Evolutionary conservation across 2,888 invertebrate species (phyloP).

Genomic region (Laspeyria flexula): DNA sequence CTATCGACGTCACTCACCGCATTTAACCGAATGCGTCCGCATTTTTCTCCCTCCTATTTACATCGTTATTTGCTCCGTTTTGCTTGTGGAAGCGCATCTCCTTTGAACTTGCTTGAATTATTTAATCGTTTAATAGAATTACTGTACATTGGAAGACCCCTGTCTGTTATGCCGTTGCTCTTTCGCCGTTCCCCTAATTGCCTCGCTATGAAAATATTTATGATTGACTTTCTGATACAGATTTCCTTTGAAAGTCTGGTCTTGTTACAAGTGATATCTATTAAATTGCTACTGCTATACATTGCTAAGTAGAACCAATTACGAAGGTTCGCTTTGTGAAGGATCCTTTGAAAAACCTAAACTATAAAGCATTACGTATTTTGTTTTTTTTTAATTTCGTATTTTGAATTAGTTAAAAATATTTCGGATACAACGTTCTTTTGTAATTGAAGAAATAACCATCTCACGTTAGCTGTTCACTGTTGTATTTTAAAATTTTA

Average conservation of each 20-base stretch:
- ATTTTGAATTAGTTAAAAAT: no score
- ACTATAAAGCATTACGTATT: no score
- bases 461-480: no score
- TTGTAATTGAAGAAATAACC: no score
- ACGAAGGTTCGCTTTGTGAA: no score
- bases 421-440: no score
- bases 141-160: slow-evolving; percentile 67
- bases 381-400: no score
- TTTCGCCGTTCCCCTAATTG: slow-evolving; percentile 67
- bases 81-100: slow-evolving; percentile 80
- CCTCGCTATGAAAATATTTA: slow-evolving; percentile 72
- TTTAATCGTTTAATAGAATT: slow-evolving; percentile 85
- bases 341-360: no score
- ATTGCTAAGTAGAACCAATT: no score
- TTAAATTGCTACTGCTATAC: slow-evolving; percentile 10
- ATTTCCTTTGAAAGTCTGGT: slow-evolving; percentile 25
- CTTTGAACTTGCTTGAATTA: slow-evolving; percentile 83
- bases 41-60: slow-evolving; percentile 71
- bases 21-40: slow-evolving; percentile 63
- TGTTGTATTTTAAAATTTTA: no score
- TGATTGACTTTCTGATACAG: slow-evolving; percentile 55
- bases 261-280: slow-evolving; percentile 6
- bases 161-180: slow-evolving; percentile 68
- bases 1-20: slow-evolving; percentile 51
- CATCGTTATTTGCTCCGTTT: slow-evolving; percentile 78